Conservation (phyloP, 2,797 vertebrate species). For the Choloepus didactylus region DNA sequence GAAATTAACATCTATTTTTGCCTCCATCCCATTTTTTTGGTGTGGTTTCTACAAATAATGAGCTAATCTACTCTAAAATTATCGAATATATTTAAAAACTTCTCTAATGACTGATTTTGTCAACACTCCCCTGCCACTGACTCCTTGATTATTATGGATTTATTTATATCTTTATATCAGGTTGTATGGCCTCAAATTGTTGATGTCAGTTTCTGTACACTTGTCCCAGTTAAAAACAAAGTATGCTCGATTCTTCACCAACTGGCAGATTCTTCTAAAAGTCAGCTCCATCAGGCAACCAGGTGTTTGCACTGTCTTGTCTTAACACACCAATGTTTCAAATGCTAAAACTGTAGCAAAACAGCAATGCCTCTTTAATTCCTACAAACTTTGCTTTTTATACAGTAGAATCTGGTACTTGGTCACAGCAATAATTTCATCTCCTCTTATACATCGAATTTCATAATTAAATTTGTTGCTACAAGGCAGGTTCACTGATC, state of each 20-base stretch:
- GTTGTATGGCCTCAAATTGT: background rate
- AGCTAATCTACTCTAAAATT: background rate
- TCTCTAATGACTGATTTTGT: background rate
- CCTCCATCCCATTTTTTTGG: background rate
- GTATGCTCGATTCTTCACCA: background rate
- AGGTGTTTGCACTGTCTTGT: background rate
- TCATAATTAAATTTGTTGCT: slow-evolving; percentile 3
- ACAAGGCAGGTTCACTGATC: background rate
- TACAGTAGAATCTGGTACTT: background rate
- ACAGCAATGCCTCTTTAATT: slow-evolving; percentile 1
- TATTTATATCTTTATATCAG: background rate
- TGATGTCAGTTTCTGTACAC: background rate
- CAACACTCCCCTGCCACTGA: background rate
- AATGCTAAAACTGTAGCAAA: background rate
- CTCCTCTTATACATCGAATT: background rate
- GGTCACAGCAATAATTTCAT: background rate
- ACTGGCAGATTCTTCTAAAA: background rate
- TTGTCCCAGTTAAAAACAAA: background rate
- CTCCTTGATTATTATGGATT: background rate
- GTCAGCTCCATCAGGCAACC: background rate
- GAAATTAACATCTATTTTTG: background rate
- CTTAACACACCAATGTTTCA: background rate
- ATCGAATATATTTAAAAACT: background rate
- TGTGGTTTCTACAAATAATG: background rate
- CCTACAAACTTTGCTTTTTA: background rate